Conservation (phyloP, 1,140 invertebrate species). For the Magallana ariakensis region DNA sequence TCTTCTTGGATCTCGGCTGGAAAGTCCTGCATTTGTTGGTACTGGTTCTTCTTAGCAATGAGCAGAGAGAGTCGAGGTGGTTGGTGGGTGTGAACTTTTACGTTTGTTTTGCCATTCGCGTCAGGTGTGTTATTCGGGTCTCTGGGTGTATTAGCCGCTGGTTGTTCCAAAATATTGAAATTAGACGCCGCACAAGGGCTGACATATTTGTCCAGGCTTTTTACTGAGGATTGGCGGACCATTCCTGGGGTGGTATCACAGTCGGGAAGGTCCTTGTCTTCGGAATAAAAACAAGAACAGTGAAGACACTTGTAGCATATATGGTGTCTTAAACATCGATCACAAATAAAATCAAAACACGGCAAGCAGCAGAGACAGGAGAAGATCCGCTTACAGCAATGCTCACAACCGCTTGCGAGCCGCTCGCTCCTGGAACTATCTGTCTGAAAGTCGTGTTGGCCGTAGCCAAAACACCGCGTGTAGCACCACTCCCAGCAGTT, state of each 20-base stretch:
- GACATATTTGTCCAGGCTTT: not conserved
- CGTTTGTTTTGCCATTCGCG: not conserved
- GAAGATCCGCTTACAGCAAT: not conserved
- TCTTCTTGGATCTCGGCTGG: not conserved
- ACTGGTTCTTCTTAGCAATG: not conserved
- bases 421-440: not conserved
- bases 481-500: not conserved
- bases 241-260: slow-evolving; percentile 5
- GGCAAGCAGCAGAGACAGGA: slow-evolving; percentile 10
- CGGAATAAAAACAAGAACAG: slow-evolving; percentile 16
- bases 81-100: not conserved
- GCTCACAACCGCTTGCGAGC: not conserved
- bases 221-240: not conserved
- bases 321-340: slow-evolving; percentile 5
- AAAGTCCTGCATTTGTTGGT: slow-evolving; percentile 11
- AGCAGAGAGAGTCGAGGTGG: not conserved
- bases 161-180: slow-evolving; percentile 24
- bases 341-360: not conserved
- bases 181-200: not conserved
- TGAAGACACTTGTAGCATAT: not conserved
- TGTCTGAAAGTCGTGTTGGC: not conserved
- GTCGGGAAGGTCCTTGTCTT: not conserved
- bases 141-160: not conserved
- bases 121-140: not conserved
- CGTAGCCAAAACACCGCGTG: not conserved